Base-by-base conservation (phyloP, 2,113 vertebrate genomes). In the Microcebus murinus region DNA sequence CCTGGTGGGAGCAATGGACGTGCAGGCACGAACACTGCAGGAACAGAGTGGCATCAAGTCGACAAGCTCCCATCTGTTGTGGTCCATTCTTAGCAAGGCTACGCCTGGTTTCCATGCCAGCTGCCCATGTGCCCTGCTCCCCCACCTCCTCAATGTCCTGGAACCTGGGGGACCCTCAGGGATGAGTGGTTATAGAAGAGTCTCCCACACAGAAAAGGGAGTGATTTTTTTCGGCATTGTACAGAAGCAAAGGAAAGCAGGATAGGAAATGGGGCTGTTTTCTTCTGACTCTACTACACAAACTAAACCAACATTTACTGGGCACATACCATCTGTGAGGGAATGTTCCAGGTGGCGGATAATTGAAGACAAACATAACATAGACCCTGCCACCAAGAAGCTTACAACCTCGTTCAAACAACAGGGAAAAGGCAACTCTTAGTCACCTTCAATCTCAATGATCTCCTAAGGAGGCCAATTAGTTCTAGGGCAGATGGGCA, bases 11-110 rank as follows among this genome's bases (percentile, higher is more conserved):
- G 42, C 29, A 42, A 23, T 3, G 2, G 59, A 61, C 1, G 4
- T n/a, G 52, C 29, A 42, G 29, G 17, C 31, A 76, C 57, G 89
- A 48, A 36, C 3, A 0, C 17, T 36, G 2, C 5, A 36, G 21
- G 11, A 83, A 63, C 0, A 34, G 23, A 87, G 39, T 1, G 5
- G 10, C 36, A 42, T 31, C 48, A 8, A 36, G n/a, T 34, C 0
- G 0, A 27, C 7, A 61, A 36, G 68, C 6, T 68, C 31, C 25
- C 23, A 18, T 18, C 0, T 14, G 14, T 4, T 59, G 21, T 10
- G 45, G 59, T 23, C 67, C 59, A 6, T 34, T 74, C 29, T 68
- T 45, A 73, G n/a, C 50, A 55, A 95, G 45, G 34, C 18, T 61
- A n/a, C 12, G 55, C 52, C 42, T 55, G 13, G 6, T 74, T 55